A percentile compares a stretch with the other conserved stretches of the same genome.
Conservation (phyloP, 2,797 vertebrate genomes). For the Pseudopleuronectes americanus region DNA sequence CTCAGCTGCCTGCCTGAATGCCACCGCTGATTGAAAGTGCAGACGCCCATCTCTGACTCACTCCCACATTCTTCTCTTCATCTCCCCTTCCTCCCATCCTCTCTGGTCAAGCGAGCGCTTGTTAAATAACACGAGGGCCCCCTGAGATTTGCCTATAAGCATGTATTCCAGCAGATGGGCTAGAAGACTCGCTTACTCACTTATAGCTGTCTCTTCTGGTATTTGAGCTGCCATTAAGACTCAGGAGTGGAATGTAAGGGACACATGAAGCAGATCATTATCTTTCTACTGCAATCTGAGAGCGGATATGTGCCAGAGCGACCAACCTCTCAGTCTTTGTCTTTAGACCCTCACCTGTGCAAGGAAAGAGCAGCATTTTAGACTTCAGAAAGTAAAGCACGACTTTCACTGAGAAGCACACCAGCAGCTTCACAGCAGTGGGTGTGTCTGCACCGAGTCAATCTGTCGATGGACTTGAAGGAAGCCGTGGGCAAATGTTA, state of each 20-base stretch:
- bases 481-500: slow-evolving; percentile 45
- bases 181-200: slow-evolving; percentile 39
- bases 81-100: slow-evolving; percentile 2
- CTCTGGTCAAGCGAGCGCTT: slow-evolving; percentile 21
- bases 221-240: slow-evolving; percentile 31
- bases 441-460: slow-evolving; percentile 6
- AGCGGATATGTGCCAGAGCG: neutral
- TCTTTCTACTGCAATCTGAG: slow-evolving; percentile 9
- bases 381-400: neutral
- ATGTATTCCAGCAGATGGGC: slow-evolving; percentile 32
- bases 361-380: neutral
- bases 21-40: slow-evolving; percentile 31
- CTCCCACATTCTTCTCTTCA: neutral
- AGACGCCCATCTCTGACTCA: slow-evolving; percentile 21
- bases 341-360: neutral
- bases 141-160: slow-evolving; percentile 42
- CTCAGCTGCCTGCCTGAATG: slow-evolving; percentile 39
- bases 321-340: neutral
- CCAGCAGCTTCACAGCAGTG: slow-evolving; percentile 33
- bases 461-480: slow-evolving; percentile 48
- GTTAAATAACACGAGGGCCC: slow-evolving; percentile 52
- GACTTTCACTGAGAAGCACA: slow-evolving; percentile 7
- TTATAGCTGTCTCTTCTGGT: slow-evolving; percentile 49
- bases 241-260: slow-evolving; percentile 7
- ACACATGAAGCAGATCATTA: slow-evolving; percentile 7